Evolutionary conservation across 2,797 vertebrate species (phyloP).

Genomic region (Echeneis naucrates): DNA sequence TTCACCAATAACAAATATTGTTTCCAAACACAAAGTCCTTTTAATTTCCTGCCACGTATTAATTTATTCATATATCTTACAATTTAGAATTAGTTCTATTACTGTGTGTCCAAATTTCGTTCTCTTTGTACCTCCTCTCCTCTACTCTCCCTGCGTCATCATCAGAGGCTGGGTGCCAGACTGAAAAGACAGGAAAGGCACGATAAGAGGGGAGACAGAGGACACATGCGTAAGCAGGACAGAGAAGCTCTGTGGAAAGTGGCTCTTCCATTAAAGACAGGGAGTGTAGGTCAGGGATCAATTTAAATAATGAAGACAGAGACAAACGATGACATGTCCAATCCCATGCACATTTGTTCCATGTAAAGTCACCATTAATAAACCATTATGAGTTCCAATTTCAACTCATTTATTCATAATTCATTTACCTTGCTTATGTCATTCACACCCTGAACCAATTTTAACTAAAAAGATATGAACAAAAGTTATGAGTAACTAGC

Average conservation of each 20-base stretch:
- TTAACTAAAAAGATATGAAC: slow-evolving; percentile 23
- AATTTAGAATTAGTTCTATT: slow-evolving; percentile 24
- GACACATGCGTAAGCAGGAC: slow-evolving; percentile 46
- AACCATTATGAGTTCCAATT: slow-evolving; percentile 37
- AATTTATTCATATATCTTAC: slow-evolving; percentile 11
- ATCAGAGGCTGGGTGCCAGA: slow-evolving; percentile 66
- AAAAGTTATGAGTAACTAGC: slow-evolving; percentile 46
- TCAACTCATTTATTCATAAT: slow-evolving; percentile 22
- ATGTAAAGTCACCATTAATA: slow-evolving; percentile 34
- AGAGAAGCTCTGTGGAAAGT: slow-evolving; percentile 48
- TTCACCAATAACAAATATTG: slow-evolving; percentile 1
- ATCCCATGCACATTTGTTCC: not conserved
- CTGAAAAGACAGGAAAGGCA: slow-evolving; percentile 47
- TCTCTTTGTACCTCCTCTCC: slow-evolving; percentile 22
- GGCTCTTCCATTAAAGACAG: slow-evolving; percentile 38
- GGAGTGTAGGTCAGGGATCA: slow-evolving; percentile 30
- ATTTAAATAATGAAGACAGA: slow-evolving; percentile 21
- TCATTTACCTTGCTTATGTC: slow-evolving; percentile 25
- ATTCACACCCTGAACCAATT: slow-evolving; percentile 41
- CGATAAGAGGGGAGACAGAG: slow-evolving; percentile 49
- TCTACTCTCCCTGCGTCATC: slow-evolving; percentile 74
- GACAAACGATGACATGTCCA: slow-evolving; percentile 52
- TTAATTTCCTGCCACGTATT: slow-evolving; percentile 6
- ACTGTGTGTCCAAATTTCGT: slow-evolving; percentile 30
- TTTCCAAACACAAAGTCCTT: slow-evolving; percentile 6